Base-by-base conservation (phyloP, 1,140 invertebrate genomes). In the Varroa destructor region DNA sequence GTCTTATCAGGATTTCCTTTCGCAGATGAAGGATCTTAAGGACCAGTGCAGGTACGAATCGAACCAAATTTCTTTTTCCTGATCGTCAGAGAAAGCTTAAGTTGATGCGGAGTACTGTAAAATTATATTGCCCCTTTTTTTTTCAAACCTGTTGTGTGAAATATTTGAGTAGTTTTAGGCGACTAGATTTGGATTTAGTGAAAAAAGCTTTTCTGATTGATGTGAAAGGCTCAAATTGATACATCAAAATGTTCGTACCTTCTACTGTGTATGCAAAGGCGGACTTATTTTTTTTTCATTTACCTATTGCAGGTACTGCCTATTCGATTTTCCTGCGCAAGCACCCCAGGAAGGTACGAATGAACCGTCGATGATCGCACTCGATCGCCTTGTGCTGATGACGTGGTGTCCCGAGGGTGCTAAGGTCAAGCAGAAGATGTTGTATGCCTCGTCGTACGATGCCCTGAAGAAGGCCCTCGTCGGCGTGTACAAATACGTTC, bases 401-500 rank as follows among this genome's bases (percentile, higher is more conserved):
- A 91, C 89, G 77, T 94, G 82, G 82, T 95, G 91, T 85, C 94
- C 93, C 43, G 93, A 97, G 81, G 91, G 88, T 79, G 91, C 93
- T 77, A 93, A 91, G 82, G 89, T 96, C 73, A 96, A 95, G 85
- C 94, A 95, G 89, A 97, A 97, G 87, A 97, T 97, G 93, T 88
- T 97, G 85, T 97, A 97, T 83, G 94, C 93, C 70, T 89, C 90
- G 84, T 94, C 91, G 77, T 96, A 95, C 79, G 91, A 94, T 81
- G 92, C 92, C 76, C 83, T 97, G 76, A 95, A 94, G 84, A 93
- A 93, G 80, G 91, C 92, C 73, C 83, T 97, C 77, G 89, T 93
- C 74, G 93, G 93, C 77, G 89, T 97, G 77, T 91, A 93, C 82
- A 94, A 94, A 83, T 94, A 93, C 84, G 91, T 97, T 81, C 93